These are phyloP conservation scores for Nyctalus aviator DNA, from an alignment of 2,797 vertebrate genomes.

Conservation along the genomic window DNA sequence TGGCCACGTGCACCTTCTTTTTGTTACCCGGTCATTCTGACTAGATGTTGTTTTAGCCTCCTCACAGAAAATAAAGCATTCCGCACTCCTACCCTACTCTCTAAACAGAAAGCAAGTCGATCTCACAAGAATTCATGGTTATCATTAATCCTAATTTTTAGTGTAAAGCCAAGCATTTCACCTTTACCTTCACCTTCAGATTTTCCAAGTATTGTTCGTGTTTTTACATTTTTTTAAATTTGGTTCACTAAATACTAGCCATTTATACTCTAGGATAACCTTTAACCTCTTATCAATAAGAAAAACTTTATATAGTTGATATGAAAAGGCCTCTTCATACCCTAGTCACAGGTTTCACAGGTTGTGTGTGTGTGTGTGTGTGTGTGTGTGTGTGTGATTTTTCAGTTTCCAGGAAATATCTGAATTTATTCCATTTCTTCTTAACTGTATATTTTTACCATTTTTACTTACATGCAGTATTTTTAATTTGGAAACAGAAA, in stretches of 20 bases:
- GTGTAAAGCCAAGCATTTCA: conserved; percentile 26
- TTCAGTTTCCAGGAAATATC: conserved; percentile 37
- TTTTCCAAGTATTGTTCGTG: conserved; percentile 7
- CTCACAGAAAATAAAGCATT: background rate
- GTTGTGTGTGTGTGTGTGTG: background rate
- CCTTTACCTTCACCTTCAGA: conserved; percentile 49
- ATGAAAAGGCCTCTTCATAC: conserved; percentile 19
- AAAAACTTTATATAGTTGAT: conserved; percentile 53
- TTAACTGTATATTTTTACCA: conserved; percentile 54
- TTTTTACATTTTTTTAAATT: conserved; percentile 30
- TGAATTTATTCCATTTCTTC: conserved; percentile 45
- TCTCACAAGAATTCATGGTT: background rate
- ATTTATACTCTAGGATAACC: background rate
- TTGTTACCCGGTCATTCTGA: background rate
- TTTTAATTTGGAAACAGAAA: conserved; percentile 58
- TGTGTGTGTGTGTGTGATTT: background rate
- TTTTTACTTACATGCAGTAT: conserved; percentile 61
- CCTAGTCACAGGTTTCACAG: background rate
- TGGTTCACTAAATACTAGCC: conserved; percentile 42
- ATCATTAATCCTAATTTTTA: conserved; percentile 45
- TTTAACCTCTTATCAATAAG: conserved; percentile 33
- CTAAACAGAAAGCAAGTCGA: background rate
- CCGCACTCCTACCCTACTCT: background rate
- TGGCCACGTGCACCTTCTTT: background rate
- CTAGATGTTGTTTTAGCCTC: background rate